Evolutionary conservation across 2,888 invertebrate species (phyloP), one percentile per base, ranked within the genome.

Genomic region (Adineta ricciae): DNA sequence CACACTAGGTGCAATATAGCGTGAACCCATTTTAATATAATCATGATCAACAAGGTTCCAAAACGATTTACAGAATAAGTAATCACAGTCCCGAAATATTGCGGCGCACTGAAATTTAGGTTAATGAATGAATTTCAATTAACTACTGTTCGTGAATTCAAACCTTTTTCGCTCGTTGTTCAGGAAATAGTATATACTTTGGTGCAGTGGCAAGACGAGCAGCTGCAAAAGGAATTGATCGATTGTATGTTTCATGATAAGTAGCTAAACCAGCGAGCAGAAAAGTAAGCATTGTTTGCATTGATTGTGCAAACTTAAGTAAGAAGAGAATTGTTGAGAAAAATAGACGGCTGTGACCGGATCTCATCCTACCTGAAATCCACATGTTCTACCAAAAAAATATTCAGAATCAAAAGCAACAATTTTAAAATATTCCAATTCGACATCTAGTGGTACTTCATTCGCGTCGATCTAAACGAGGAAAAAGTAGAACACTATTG

Each of bases 311-410:
- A 41, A 82, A 54, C 82, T 84, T 38, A 56, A 84, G 8, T 11
- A 46, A 38, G 21, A 46, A 41, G 21, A 0, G 5, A 46, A 46
- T 46, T 8, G 5, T 1, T 38, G 24, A 1, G 32, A 27, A 27
- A n/a, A 56, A 9, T 24, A 21, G 21, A 56, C 14, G n/a, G 7
- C 27, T 7, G 7, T 24, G 8, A 64, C 27, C n/a, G 11, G 11
- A 46, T 46, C n/a, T 46, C 46, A 46, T 46, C 73, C 24, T 78
- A 78, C 73, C 93, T 97, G 97, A 92, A 97, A 97, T 24, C 96
- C 97, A 87, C 96, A 92, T 89, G 94, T 94, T 87, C 96, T 92
- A n/a, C 97, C 97, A 91, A 96, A 97, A 91, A 97, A 98, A 89
- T 95, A 95, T 91, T 95, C 95, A 90, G 96, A 95, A 91, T 96